phyloP scores from a whole-genome alignment of 2,888 invertebrate species.

The Acronicta aceris region DNA sequence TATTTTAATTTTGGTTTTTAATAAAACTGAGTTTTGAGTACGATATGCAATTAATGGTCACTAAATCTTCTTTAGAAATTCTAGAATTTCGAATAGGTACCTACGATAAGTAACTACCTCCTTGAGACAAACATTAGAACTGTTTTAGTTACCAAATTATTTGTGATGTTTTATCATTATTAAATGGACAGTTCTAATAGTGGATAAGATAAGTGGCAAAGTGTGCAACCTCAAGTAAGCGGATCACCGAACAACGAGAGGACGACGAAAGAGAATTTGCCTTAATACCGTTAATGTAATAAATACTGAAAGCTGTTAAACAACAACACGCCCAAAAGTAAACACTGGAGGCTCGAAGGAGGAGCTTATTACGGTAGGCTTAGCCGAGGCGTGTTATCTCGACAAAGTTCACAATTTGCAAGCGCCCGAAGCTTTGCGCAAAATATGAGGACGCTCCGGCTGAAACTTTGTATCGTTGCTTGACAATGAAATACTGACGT shows the following conservation, averaged over 20 bases:
- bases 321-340: constrained; percentile 59
- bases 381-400: constrained; percentile 77
- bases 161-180: too few relatives aligned
- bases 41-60: too few relatives aligned
- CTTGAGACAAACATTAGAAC: too few relatives aligned
- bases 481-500: constrained; percentile 69
- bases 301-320: constrained; percentile 55
- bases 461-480: constrained; percentile 61
- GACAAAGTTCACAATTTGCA: constrained; percentile 76
- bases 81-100: too few relatives aligned
- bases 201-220: too few relatives aligned
- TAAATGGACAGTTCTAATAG: too few relatives aligned
- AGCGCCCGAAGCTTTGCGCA: constrained; percentile 71
- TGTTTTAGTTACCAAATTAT: too few relatives aligned
- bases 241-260: background rate
- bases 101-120: too few relatives aligned
- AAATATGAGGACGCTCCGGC: constrained; percentile 67
- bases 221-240: too few relatives aligned
- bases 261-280: constrained; percentile 7
- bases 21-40: too few relatives aligned
- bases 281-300: constrained; percentile 34
- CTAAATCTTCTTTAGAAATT: too few relatives aligned
- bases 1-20: too few relatives aligned
- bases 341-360: constrained; percentile 55
- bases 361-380: constrained; percentile 72